Evolutionary conservation across 2,888 invertebrate genomes (phyloP), one percentile per base, ranked within the genome.

Genomic region (Campaea margaritaria): DNA sequence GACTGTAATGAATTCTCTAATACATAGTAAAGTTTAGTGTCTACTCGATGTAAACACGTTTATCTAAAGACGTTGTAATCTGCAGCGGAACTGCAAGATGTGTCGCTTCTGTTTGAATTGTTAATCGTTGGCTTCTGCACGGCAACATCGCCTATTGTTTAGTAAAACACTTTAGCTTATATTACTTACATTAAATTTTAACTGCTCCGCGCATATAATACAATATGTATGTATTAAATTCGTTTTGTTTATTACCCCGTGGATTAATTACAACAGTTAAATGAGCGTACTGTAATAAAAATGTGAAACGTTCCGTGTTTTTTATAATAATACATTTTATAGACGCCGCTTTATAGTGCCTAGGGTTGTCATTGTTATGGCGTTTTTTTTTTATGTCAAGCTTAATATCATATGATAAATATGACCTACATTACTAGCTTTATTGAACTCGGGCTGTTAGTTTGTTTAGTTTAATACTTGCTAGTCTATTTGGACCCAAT

Each of bases 211-310:
- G 58, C 54, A 59, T 61, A 65, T 63, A 65, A 68, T 62, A 62
- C 62, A 82, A 74, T 81, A 81, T 77, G 81, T 80, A 81, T 82
- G 81, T 82, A 84, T 84, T 82, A 81, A 84, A 81, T 81, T 79
- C 73, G 76, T 82, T 75, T 79, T 81, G 86, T 89, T 87, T 86
- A 87, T 84, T 80, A 81, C 82, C 73, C 74, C 68, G 79, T 74
- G 83, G 82, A 87, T 87, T 86, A 87, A 89, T 89, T 89, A 89
- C 82, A 81, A 84, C 85, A 79, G 83, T 88, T 86, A 87, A 87
- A 87, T 85, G 83, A 84, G 81, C 84, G 83, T 78, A 75, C 72
- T 73, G 80, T 81, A 81, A 83, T 86, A 88, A 86, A 86, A 87
- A 82, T 82, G 82, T 86, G 73, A 82, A 83, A 79, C 79, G 83